Evolutionary conservation across 2,113 vertebrate genomes (phyloP).

Genomic region (Phoenicopterus ruber): DNA sequence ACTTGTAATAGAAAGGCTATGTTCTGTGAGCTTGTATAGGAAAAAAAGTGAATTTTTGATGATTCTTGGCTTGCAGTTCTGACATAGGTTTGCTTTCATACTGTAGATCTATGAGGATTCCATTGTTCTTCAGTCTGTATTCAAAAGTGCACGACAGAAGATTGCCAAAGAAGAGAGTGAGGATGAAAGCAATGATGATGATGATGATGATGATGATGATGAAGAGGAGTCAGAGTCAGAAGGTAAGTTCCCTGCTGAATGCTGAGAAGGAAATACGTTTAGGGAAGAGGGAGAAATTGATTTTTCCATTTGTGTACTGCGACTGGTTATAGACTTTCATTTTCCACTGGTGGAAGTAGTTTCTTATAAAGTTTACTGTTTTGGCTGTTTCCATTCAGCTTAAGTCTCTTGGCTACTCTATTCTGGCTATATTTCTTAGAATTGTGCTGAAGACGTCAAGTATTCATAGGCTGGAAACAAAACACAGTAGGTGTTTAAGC

Average conservation of each 20-base stretch:
- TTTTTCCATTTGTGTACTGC: not conserved
- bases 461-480: not conserved
- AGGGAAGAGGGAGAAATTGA: not conserved
- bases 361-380: not conserved
- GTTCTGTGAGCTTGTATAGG: not conserved
- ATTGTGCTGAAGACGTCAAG: not conserved
- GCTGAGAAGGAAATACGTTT: not conserved
- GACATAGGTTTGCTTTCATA: not conserved
- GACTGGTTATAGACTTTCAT: not conserved
- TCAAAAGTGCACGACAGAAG: conserved; percentile 91
- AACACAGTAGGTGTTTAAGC: not conserved
- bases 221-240: conserved; percentile 83
- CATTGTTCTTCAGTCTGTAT: conserved; percentile 93
- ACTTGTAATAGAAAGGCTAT: not conserved
- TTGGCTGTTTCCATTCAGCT: not conserved
- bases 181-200: conserved; percentile 82
- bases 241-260: conserved; percentile 65
- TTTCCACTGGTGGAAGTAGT: not conserved
- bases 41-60: not conserved
- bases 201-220: conserved; percentile 73
- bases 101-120: conserved; percentile 92
- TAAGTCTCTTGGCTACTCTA: not conserved
- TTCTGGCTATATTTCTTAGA: not conserved
- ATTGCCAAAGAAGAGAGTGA: conserved; percentile 91
- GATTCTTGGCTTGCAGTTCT: not conserved